Evolutionary conservation across 2,888 invertebrate species (phyloP).

Genomic region (Megalurothrips usitatus): DNA sequence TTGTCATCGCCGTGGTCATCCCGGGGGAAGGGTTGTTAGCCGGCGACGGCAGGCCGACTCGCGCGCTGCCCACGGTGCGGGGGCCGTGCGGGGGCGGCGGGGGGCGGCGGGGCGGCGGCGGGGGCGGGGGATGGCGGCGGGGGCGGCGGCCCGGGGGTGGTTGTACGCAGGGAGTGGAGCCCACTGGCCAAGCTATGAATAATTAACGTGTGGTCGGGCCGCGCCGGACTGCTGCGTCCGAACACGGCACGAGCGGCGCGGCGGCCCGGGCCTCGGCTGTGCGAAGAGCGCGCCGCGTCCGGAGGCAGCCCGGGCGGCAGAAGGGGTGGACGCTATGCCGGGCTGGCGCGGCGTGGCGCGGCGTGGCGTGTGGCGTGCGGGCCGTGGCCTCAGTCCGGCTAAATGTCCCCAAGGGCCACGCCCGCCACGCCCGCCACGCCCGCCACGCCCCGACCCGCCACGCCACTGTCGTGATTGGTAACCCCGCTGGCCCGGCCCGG

Average conservation of each 20-base stretch:
- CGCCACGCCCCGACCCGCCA: neutral
- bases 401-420: conserved; percentile 15
- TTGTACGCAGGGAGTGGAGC: neutral
- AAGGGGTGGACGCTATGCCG: no score
- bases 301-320: neutral
- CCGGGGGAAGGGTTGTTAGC: no score
- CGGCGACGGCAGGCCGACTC: neutral
- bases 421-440: neutral
- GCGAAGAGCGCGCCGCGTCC: no score
- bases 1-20: no score
- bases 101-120: neutral
- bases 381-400: conserved; percentile 3
- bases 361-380: neutral
- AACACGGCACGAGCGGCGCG: neutral
- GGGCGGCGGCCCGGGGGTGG: neutral
- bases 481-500: neutral
- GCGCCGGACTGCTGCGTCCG: neutral
- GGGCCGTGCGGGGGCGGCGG: neutral
- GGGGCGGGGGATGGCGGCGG: neutral
- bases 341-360: neutral
- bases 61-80: neutral
- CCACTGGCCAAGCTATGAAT: conserved; percentile 15
- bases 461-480: neutral
- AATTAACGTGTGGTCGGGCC: neutral
- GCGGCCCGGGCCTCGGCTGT: no score